Conservation (phyloP, 2,113 vertebrate genomes). For the Actenoides hombroni region DNA sequence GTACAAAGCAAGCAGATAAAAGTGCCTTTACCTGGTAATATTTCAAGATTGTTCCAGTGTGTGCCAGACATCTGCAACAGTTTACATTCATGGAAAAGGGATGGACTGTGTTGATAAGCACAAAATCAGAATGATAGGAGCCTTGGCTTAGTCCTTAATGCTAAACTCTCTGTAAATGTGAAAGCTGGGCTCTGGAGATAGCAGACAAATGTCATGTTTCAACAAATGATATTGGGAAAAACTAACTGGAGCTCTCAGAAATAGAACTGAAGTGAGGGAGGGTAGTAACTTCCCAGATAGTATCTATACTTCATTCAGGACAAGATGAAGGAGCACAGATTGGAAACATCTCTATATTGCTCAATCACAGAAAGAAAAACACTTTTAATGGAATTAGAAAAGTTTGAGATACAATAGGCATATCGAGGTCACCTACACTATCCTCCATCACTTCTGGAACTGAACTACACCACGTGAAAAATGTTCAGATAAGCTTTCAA, state of each 20-base stretch:
- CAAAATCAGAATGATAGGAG: conserved; percentile 45
- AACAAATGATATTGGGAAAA: conserved; percentile 48
- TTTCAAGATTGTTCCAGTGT: neutral
- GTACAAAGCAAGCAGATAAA: neutral
- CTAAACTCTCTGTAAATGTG: conserved; percentile 63
- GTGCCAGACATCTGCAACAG: neutral
- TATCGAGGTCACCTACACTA: neutral
- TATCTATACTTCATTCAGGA: neutral
- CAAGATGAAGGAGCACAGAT: neutral
- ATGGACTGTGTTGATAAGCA: conserved; percentile 57
- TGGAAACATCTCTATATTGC: neutral
- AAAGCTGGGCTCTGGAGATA: conserved; percentile 65
- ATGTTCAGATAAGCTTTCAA: neutral
- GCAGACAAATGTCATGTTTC: conserved; percentile 62
- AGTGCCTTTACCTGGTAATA: neutral
- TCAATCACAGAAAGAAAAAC: neutral
- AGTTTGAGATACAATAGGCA: neutral
- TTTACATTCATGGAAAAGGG: conserved; percentile 42
- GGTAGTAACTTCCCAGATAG: neutral
- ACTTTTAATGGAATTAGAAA: neutral
- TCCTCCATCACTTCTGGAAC: neutral
- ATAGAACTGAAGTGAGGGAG: neutral
- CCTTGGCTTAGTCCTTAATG: conserved; percentile 37
- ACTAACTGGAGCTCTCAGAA: conserved; percentile 32
- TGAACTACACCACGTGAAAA: neutral